Conservation (phyloP, 2,888 invertebrate species). For the Mimumesa dahlbomi region DNA sequence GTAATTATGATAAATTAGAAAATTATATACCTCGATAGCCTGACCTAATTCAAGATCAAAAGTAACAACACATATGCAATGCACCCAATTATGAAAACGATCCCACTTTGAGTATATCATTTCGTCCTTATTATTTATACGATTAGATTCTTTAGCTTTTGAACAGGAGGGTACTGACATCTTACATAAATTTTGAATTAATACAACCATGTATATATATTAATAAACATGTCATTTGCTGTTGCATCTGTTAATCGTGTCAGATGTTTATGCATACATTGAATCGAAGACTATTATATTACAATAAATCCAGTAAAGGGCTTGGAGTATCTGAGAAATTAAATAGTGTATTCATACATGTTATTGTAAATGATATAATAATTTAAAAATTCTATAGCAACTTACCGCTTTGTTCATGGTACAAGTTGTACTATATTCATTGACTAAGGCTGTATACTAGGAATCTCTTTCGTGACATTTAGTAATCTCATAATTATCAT, state of each 20-base stretch:
- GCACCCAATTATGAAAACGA: slow-evolving; percentile 95
- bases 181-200: slow-evolving; percentile 35
- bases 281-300: slow-evolving; percentile 35
- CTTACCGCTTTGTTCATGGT: slow-evolving; percentile 35
- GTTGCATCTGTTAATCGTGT: slow-evolving; percentile 12
- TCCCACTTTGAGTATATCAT: slow-evolving; percentile 82
- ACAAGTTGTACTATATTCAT: slow-evolving; percentile 26
- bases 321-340: slow-evolving; percentile 41
- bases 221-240: slow-evolving; percentile 26
- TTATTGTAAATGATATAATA: background rate
- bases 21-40: slow-evolving; percentile 90
- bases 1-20: background rate
- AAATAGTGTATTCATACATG: background rate
- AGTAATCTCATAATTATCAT: slow-evolving; percentile 30
- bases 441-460: slow-evolving; percentile 25
- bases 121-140: slow-evolving; percentile 34
- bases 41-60: slow-evolving; percentile 99
- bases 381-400: background rate
- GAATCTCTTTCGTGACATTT: slow-evolving; percentile 12
- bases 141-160: slow-evolving; percentile 43
- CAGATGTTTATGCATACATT: slow-evolving; percentile 13
- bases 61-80: slow-evolving; percentile 98
- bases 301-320: slow-evolving; percentile 15
- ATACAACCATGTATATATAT: slow-evolving; percentile 19
- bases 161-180: slow-evolving; percentile 68